These are phyloP conservation scores for Phalacrocorax aristotelis DNA, from an alignment of 2,113 vertebrate species.

Conservation along the genomic window DNA sequence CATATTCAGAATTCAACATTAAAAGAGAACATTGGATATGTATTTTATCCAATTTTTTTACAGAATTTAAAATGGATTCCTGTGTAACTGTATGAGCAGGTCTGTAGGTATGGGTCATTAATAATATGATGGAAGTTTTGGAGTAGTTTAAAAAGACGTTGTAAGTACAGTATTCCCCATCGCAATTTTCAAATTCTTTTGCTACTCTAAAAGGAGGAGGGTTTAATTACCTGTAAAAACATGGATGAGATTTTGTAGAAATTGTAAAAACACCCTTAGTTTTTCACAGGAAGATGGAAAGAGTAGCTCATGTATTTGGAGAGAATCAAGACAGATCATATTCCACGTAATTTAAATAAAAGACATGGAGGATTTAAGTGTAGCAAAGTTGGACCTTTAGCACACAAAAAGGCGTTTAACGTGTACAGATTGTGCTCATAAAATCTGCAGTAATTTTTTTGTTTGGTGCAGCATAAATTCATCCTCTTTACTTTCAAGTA, in stretches of 20 bases:
- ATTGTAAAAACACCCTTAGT: not conserved
- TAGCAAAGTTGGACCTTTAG: not conserved
- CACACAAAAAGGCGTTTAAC: not conserved
- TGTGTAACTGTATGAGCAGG: not conserved
- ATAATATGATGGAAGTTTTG: not conserved
- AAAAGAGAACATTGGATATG: not conserved
- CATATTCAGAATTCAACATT: not conserved
- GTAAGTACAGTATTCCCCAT: not conserved
- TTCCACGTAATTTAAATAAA: not conserved
- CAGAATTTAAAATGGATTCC: not conserved
- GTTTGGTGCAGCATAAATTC: not conserved
- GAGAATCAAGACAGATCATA: not conserved
- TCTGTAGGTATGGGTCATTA: not conserved
- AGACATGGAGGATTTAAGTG: not conserved
- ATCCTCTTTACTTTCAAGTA: not conserved
- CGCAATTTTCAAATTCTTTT: not conserved
- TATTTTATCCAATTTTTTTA: not conserved
- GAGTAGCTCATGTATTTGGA: not conserved
- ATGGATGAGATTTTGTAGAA: not conserved
- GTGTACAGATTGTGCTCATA: not conserved
- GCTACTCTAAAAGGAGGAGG: not conserved
- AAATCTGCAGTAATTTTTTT: not conserved
- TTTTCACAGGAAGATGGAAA: conserved; percentile 11
- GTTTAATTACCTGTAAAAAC: not conserved
- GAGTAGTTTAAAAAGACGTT: not conserved